These are phyloP conservation scores for Atopsyche davidsoni DNA, from an alignment of 1,140 invertebrate genomes.

Conservation along the genomic window DNA sequence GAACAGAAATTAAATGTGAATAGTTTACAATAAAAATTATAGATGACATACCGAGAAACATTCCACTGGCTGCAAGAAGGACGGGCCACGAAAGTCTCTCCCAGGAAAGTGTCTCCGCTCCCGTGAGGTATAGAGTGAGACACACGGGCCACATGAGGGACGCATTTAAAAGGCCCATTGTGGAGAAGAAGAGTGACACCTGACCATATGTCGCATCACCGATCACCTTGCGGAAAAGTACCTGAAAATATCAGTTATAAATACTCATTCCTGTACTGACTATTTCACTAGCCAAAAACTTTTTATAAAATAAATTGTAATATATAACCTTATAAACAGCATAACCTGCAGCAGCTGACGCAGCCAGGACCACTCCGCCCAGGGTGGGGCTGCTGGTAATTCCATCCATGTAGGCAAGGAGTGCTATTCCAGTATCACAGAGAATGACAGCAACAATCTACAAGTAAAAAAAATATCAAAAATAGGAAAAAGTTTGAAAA, in stretches of 20 bases:
- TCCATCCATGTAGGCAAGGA: constrained; percentile 93
- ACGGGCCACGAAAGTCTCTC: constrained; percentile 74
- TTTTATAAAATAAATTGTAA: too few species aligned
- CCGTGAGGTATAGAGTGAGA: constrained; percentile 75
- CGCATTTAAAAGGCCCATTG: constrained; percentile 78
- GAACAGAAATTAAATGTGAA: too few species aligned
- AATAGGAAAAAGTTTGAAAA: constrained; percentile 1
- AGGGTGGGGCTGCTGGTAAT: constrained; percentile 83
- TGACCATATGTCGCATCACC: constrained; percentile 85
- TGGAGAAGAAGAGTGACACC: constrained; percentile 80
- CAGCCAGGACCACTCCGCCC: constrained; percentile 85
- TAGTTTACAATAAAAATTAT: too few species aligned
- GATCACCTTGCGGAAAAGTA: constrained; percentile 84
- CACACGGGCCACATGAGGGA: constrained; percentile 81
- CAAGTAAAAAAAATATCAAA: constrained; percentile 20
- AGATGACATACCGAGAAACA: constrained; percentile 63
- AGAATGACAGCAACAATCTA: constrained; percentile 93
- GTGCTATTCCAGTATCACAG: constrained; percentile 88
- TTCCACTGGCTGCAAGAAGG: constrained; percentile 66
- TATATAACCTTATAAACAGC: constrained; percentile 90
- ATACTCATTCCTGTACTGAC: constrained; percentile 21
- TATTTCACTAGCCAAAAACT: too few species aligned
- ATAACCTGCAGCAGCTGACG: constrained; percentile 80
- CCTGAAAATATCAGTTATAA: constrained; percentile 47
- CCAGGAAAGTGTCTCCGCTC: constrained; percentile 73